phyloP scores from a whole-genome alignment of 2,113 vertebrate genomes.

The Acrocephalus arundinaceus region DNA sequence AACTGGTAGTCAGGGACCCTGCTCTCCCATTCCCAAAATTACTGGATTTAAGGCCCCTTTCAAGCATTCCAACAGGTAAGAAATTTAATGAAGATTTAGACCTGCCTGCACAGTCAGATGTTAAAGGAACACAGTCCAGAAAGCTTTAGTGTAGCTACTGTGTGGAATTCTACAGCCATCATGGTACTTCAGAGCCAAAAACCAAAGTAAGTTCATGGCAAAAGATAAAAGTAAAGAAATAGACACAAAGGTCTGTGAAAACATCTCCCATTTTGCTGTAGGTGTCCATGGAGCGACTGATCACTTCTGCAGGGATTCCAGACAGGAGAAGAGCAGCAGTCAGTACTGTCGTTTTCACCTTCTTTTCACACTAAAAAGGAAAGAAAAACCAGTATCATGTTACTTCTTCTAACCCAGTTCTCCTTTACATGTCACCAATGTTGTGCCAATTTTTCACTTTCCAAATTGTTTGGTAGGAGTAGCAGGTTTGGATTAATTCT shows the following conservation, averaged over 20 bases:
- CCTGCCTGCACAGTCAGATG: constrained; percentile 25
- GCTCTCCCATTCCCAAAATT: constrained; percentile 18
- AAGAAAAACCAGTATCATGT: not conserved
- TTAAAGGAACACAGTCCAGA: constrained; percentile 19
- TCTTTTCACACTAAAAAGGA: constrained; percentile 85
- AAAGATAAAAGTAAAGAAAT: constrained; percentile 96
- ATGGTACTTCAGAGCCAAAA: constrained; percentile 81
- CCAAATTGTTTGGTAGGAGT: fast-evolving
- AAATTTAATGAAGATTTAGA: constrained; percentile 37
- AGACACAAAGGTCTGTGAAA: constrained; percentile 94
- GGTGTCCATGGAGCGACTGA: constrained; percentile 96
- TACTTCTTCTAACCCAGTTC: not conserved
- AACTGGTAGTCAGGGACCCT: constrained; percentile 9
- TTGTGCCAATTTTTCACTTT: not conserved
- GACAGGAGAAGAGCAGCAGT: constrained; percentile 93
- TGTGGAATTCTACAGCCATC: constrained; percentile 45
- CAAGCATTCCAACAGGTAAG: constrained; percentile 30
- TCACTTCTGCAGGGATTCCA: constrained; percentile 94
- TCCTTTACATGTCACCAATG: not conserved
- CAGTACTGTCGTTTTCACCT: constrained; percentile 89
- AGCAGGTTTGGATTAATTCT: not conserved
- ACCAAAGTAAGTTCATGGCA: constrained; percentile 86
- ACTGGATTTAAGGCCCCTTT: constrained; percentile 42
- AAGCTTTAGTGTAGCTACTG: constrained; percentile 21
- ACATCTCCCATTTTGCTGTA: constrained; percentile 98